These are phyloP conservation scores for Siniperca chuatsi DNA, from an alignment of 2,113 vertebrate species.

Conservation along the genomic window DNA sequence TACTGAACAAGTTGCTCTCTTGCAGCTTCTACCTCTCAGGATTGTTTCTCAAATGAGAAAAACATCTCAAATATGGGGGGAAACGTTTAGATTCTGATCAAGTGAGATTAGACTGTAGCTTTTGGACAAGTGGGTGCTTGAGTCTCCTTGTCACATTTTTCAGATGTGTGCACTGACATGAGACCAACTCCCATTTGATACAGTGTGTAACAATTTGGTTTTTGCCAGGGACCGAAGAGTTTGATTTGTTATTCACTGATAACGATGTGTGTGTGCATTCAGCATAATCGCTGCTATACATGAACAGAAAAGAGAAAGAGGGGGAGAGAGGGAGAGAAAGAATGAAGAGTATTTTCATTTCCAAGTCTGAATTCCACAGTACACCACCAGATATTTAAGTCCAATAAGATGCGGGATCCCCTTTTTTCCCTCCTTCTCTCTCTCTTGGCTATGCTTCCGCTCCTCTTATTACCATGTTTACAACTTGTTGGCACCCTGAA, in stretches of 20 bases:
- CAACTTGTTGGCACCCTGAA: conserved; percentile 62
- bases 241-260: conserved; percentile 39
- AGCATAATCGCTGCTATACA: conserved; percentile 21
- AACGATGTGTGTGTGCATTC: conserved; percentile 41
- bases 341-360: conserved; percentile 20
- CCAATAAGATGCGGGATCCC: conserved; percentile 35
- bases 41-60: neutral
- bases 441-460: conserved; percentile 44
- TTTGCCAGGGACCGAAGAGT: neutral
- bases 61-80: neutral
- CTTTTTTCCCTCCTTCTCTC: conserved; percentile 7
- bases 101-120: neutral
- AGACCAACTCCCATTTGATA: conserved; percentile 4
- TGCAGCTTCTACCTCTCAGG: neutral
- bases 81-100: neutral
- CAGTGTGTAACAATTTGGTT: conserved; percentile 9
- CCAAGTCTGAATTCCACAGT: conserved; percentile 17
- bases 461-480: conserved; percentile 72
- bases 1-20: neutral
- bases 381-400: conserved; percentile 14
- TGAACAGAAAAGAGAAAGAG: conserved; percentile 13
- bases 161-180: conserved; percentile 37
- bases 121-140: conserved; percentile 1
- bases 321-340: neutral
- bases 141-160: conserved; percentile 31